Conservation (phyloP, 2,113 vertebrate species). For the Rhabdornis inornatus region DNA sequence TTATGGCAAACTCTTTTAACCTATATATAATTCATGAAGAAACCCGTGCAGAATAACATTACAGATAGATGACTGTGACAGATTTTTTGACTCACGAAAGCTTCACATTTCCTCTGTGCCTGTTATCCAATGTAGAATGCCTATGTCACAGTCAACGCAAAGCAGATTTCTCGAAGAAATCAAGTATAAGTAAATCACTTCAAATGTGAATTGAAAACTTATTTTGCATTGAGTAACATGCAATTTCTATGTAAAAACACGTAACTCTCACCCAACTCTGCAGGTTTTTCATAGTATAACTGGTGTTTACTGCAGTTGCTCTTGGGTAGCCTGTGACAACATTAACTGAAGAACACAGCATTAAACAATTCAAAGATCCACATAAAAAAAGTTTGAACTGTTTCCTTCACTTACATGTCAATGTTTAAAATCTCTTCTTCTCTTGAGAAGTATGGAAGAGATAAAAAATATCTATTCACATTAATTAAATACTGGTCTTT, state of each 20-base stretch:
- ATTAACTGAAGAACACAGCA: not conserved
- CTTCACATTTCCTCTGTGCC: not conserved
- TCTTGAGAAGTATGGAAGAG: not conserved
- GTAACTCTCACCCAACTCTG: not conserved
- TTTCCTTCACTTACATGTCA: not conserved
- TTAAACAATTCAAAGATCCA: not conserved
- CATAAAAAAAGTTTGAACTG: not conserved
- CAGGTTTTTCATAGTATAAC: not conserved
- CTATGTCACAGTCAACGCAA: not conserved
- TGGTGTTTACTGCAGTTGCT: not conserved
- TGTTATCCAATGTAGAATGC: not conserved
- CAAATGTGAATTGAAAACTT: not conserved
- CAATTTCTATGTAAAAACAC: not conserved
- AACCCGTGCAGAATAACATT: conserved; percentile 67
- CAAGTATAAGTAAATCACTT: not conserved
- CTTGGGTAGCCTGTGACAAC: not conserved
- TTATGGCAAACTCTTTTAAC: conserved; percentile 76
- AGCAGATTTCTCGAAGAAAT: not conserved
- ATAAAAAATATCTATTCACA: not conserved
- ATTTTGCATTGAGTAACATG: not conserved
- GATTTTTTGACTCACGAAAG: conserved; percentile 61
- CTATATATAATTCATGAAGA: conserved; percentile 82
- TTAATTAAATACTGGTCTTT: not conserved
- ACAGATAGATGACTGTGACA: conserved; percentile 62
- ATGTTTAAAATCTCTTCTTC: not conserved